These are phyloP conservation scores for Spinibarbus caldwelli DNA, from an alignment of 2,797 vertebrate genomes.

Conservation along the genomic window DNA sequence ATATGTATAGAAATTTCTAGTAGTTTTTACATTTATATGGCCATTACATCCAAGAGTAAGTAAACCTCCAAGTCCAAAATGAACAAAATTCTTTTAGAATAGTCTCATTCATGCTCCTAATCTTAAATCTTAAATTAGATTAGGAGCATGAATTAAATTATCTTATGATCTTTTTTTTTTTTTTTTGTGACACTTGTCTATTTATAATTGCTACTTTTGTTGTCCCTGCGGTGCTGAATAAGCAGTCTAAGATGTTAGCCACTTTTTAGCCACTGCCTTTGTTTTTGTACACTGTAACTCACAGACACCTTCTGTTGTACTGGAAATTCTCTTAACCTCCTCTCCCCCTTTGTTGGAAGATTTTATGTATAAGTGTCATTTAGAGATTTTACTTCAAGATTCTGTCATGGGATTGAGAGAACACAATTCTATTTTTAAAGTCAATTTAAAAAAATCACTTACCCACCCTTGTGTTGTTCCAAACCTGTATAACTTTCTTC, in stretches of 20 bases:
- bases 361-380: neutral
- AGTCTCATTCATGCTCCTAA: neutral
- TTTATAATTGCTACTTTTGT: constrained; percentile 2
- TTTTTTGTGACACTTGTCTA: neutral
- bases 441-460: neutral
- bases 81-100: neutral
- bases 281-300: neutral
- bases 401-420: neutral
- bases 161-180: too few species aligned
- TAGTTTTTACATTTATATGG: neutral
- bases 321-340: neutral
- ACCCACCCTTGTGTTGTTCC: neutral
- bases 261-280: neutral
- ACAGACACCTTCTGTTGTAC: neutral
- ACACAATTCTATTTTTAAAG: neutral
- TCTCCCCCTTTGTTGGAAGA: neutral
- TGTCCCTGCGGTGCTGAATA: neutral
- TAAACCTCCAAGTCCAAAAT: neutral
- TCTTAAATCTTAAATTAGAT: too few species aligned
- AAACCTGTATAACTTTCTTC: neutral
- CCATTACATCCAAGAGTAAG: neutral
- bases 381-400: neutral
- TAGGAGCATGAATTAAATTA: too few species aligned
- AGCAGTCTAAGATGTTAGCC: neutral
- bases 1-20: neutral